Evolutionary conservation across 2,888 invertebrate genomes (phyloP).

Genomic region (Marronus borbonicus): DNA sequence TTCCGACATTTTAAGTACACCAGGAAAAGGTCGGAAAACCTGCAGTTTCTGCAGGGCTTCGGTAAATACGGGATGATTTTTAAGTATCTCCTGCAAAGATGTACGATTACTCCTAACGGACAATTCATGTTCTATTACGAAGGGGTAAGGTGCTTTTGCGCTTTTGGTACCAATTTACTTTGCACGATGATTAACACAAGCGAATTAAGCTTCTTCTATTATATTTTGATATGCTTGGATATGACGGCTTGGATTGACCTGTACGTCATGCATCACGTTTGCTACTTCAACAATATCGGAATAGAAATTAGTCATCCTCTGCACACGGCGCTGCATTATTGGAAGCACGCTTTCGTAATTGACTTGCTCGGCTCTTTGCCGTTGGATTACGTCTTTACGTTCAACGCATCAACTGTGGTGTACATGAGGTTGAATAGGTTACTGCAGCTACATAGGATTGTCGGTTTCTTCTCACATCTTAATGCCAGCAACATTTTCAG

Average conservation of each 20-base stretch:
- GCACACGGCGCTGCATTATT: slow-evolving; percentile 58
- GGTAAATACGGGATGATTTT: slow-evolving; percentile 8
- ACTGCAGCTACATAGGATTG: slow-evolving; percentile 48
- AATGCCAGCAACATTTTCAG: slow-evolving; percentile 36
- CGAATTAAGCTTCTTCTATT: slow-evolving; percentile 42
- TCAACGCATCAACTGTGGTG: slow-evolving; percentile 1
- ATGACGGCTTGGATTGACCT: slow-evolving; percentile 56
- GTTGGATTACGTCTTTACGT: slow-evolving; percentile 51
- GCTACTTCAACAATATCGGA: slow-evolving; percentile 57
- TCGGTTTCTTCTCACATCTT: slow-evolving; percentile 37
- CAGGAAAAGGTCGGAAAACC: slow-evolving; percentile 38
- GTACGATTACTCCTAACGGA: slow-evolving; percentile 54
- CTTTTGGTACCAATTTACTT: slow-evolving; percentile 53
- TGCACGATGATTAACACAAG: slow-evolving; percentile 48
- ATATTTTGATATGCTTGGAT: slow-evolving; percentile 54
- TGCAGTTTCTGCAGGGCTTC: slow-evolving; percentile 42
- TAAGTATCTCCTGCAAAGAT: slow-evolving; percentile 51
- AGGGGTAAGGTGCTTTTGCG: slow-evolving; percentile 53
- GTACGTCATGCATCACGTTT: slow-evolving; percentile 58
- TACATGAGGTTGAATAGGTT: slow-evolving; percentile 52
- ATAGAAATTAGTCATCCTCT: slow-evolving; percentile 59
- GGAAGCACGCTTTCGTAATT: slow-evolving; percentile 56
- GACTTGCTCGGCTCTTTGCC: slow-evolving; percentile 59
- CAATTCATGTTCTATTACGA: slow-evolving; percentile 57
- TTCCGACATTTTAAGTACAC: slow-evolving; percentile 42